Conservation (phyloP, 2,797 vertebrate genomes). For the Kryptopterus vitreolus region DNA sequence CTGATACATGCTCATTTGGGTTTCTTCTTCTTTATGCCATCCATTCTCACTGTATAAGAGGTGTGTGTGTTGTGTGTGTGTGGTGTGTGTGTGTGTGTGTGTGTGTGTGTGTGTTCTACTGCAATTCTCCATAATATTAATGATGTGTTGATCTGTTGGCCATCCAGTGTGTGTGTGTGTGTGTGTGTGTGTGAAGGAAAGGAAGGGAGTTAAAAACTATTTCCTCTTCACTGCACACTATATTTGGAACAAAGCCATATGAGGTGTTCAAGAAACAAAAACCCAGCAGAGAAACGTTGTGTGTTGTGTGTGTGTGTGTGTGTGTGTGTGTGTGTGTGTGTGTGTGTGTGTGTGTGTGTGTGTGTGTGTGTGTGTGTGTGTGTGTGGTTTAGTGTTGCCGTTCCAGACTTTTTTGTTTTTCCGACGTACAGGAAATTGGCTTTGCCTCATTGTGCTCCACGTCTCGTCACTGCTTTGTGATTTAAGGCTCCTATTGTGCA, state of each 20-base stretch:
- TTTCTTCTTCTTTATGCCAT: no score
- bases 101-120: no score
- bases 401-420: no score
- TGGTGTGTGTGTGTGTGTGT: no score
- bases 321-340: neutral
- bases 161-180: neutral
- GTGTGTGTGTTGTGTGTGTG: no score
- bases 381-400: neutral
- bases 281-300: no score
- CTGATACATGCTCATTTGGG: no score
- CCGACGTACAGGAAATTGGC: neutral
- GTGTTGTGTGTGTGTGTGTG: neutral
- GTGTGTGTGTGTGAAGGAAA: neutral
- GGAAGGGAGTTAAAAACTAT: conserved; percentile 42
- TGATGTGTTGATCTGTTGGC: neutral
- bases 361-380: neutral
- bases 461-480: neutral
- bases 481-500: conserved; percentile 39
- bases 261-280: neutral
- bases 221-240: conserved; percentile 41
- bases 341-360: neutral
- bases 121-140: no score
- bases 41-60: no score
- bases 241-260: neutral
- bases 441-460: neutral